These are phyloP conservation scores for Cavia porcellus DNA, from an alignment of 2,113 vertebrate genomes.

Conservation along the genomic window DNA sequence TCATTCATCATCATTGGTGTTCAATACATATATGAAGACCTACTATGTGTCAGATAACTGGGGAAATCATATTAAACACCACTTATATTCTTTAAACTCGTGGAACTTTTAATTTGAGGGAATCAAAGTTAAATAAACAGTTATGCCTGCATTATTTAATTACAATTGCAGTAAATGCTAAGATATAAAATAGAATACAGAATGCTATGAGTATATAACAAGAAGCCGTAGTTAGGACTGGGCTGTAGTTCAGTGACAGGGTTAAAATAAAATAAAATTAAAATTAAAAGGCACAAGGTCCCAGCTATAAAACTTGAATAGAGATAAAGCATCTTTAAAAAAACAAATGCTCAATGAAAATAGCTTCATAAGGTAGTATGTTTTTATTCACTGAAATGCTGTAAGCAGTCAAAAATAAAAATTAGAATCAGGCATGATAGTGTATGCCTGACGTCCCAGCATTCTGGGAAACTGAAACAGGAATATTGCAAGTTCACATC, in stretches of 20 bases:
- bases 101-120: neutral
- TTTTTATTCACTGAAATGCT: conserved; percentile 43
- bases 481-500: neutral
- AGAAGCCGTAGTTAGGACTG: neutral
- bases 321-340: neutral
- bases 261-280: no score
- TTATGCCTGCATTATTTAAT: neutral
- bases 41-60: neutral
- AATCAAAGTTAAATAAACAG: conserved; percentile 40
- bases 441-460: neutral
- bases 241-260: neutral
- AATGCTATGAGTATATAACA: neutral
- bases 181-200: neutral
- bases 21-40: neutral
- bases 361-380: neutral
- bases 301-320: neutral
- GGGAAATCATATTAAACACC: neutral
- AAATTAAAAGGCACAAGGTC: neutral
- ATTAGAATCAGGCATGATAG: neutral
- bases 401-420: conserved; percentile 8
- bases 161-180: neutral
- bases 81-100: neutral
- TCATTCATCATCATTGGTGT: neutral
- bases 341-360: neutral
- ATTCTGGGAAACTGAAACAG: neutral